phyloP scores from a whole-genome alignment of 2,113 vertebrate species.

The Stigmatopora nigra region DNA sequence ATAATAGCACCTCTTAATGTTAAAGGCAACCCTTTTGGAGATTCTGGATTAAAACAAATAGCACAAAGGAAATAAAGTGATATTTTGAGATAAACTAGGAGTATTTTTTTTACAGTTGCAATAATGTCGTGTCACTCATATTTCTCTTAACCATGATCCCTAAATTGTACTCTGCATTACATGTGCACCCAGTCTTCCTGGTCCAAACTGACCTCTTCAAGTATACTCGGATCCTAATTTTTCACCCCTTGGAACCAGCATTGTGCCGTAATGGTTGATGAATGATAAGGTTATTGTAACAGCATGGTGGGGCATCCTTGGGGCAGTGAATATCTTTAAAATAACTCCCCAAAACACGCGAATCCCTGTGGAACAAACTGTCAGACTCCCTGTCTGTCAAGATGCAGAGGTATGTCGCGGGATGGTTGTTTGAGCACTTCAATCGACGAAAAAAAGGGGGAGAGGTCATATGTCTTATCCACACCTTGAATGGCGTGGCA shows the following conservation, averaged over 20 bases:
- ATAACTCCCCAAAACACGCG: constrained; percentile 44
- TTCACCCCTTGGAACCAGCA: constrained; percentile 29
- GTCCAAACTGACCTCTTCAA: constrained; percentile 3
- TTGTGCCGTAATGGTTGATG: constrained; percentile 25
- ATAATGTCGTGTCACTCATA: no score
- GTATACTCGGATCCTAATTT: constrained; percentile 1
- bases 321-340: constrained; percentile 51
- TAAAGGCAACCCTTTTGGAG: no score
- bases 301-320: constrained; percentile 22
- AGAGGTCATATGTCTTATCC: constrained; percentile 67
- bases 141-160: no score
- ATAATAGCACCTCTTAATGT: no score
- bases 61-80: no score
- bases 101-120: no score
- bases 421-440: constrained; percentile 61
- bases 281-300: constrained; percentile 26
- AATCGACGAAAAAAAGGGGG: constrained; percentile 48
- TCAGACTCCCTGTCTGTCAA: constrained; percentile 52
- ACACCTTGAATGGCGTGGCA: constrained; percentile 65
- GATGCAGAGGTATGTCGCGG: constrained; percentile 52
- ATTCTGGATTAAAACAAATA: no score
- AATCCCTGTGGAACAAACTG: constrained; percentile 56
- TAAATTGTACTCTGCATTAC: no score
- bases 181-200: background rate
- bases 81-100: no score